phyloP scores from a whole-genome alignment of 2,113 vertebrate genomes.

The Opisthocomus hoazin region DNA sequence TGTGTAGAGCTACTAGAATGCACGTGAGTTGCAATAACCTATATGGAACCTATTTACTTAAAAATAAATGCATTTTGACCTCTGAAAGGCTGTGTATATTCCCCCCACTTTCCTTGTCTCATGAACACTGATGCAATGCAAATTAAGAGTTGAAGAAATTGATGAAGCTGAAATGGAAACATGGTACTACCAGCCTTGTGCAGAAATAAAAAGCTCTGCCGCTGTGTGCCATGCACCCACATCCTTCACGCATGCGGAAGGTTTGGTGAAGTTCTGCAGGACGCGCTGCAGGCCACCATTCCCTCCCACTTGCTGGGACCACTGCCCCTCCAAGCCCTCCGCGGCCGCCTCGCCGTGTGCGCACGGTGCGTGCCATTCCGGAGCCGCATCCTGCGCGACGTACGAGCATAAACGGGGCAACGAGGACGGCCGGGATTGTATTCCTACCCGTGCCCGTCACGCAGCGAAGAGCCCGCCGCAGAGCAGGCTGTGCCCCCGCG shows the following conservation, averaged over 20 bases:
- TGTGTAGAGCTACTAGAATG: neutral
- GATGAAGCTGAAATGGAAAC: neutral
- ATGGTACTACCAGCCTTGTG: accelerated
- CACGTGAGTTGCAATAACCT: neutral
- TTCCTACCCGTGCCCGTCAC: neutral
- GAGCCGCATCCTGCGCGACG: accelerated
- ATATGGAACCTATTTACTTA: neutral
- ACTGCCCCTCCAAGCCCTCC: accelerated
- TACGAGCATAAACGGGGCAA: neutral
- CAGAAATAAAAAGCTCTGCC: neutral
- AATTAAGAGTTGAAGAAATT: neutral
- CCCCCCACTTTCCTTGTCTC: neutral
- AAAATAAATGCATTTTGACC: neutral
- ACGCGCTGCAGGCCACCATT: neutral
- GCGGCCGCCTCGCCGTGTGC: accelerated
- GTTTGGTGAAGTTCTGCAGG: neutral
- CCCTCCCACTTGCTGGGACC: accelerated
- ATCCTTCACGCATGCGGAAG: accelerated
- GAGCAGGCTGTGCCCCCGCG: accelerated
- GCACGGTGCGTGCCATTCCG: accelerated
- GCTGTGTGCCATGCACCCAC: accelerated
- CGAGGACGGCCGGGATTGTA: neutral
- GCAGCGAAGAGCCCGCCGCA: accelerated
- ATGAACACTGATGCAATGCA: neutral
- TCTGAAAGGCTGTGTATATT: neutral